phyloP scores from a whole-genome alignment of 2,113 vertebrate species.

The Callorhinus ursinus region DNA sequence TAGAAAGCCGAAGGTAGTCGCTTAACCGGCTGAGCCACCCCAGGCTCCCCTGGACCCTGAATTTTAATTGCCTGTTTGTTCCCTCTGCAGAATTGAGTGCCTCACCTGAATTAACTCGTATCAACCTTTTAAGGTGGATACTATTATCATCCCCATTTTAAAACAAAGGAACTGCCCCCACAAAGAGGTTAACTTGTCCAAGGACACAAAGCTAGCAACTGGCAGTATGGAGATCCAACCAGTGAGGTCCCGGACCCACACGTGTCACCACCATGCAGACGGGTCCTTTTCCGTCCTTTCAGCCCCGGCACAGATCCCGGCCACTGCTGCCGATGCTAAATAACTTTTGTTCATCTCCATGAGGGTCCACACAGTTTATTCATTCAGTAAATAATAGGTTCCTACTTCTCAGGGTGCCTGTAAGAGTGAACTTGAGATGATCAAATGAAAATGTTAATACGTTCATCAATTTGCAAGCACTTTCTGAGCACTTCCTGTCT shows the following conservation, averaged over 20 bases:
- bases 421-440: neutral
- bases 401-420: neutral
- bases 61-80: neutral
- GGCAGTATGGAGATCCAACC: neutral
- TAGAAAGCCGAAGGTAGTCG: neutral
- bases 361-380: neutral
- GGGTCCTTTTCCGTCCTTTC: neutral
- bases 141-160: neutral
- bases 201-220: neutral
- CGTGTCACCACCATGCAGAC: fast-evolving
- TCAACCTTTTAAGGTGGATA: neutral
- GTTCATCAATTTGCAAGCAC: too few species aligned
- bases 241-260: neutral
- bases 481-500: neutral
- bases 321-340: fast-evolving
- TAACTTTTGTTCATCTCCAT: neutral
- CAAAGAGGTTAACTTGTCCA: neutral
- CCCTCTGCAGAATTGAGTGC: neutral
- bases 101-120: neutral
- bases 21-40: too few species aligned
- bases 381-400: neutral
- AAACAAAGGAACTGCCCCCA: neutral
- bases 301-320: neutral
- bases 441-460: neutral
- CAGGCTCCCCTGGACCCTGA: neutral